Conservation (phyloP, 2,888 invertebrate species). For the Melipona beecheii region DNA sequence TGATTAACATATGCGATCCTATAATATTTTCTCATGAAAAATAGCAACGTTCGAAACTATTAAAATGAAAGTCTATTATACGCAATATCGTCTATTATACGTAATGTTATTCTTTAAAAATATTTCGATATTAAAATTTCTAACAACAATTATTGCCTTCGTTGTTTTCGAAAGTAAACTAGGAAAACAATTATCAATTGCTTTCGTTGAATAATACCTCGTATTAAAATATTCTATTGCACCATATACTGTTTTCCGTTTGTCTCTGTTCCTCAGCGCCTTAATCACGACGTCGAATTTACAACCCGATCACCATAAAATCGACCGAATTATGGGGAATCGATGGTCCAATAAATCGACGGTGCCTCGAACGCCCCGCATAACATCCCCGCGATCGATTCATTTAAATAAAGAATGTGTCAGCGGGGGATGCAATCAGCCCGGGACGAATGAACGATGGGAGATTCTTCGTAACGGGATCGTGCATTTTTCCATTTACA, state of each 20-base stretch:
- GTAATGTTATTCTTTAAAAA: too few relatives aligned
- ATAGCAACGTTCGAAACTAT: too few relatives aligned
- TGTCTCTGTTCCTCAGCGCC: slow-evolving; percentile 11
- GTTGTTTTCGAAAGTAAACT: too few relatives aligned
- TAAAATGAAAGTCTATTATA: too few relatives aligned
- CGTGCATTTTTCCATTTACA: not conserved
- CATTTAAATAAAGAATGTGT: slow-evolving; percentile 51
- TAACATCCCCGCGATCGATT: slow-evolving; percentile 31
- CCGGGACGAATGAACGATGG: slow-evolving; percentile 16
- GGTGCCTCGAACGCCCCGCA: not conserved
- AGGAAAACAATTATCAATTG: too few relatives aligned
- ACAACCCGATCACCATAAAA: slow-evolving; percentile 45
- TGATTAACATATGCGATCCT: too few relatives aligned
- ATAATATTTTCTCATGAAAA: too few relatives aligned
- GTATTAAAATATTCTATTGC: not conserved
- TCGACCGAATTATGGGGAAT: slow-evolving; percentile 38
- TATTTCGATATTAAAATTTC: too few relatives aligned
- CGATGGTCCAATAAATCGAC: slow-evolving; percentile 41
- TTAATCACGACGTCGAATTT: slow-evolving; percentile 32
- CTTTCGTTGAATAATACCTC: too few relatives aligned
- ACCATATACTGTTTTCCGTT: not conserved
- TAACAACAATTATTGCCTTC: too few relatives aligned
- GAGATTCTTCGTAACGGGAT: slow-evolving; percentile 1
- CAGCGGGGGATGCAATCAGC: slow-evolving; percentile 30
- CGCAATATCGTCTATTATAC: too few relatives aligned